Conservation (phyloP, 2,888 invertebrate genomes). For the Agapostemon virescens region DNA sequence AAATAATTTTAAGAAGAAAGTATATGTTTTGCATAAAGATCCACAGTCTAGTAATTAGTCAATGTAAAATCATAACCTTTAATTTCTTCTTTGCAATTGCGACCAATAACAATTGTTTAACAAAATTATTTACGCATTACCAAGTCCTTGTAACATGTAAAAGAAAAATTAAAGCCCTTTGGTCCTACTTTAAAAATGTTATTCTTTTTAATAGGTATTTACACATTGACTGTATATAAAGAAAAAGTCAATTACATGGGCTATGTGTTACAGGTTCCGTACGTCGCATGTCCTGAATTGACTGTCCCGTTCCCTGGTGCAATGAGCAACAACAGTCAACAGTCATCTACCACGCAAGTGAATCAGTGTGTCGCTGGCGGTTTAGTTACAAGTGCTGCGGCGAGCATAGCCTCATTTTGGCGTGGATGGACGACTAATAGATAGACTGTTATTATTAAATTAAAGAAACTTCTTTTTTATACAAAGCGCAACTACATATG, state of each 20-base stretch:
- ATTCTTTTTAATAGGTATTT: too few species aligned
- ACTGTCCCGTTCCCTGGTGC: slow-evolving; percentile 77
- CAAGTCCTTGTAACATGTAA: too few species aligned
- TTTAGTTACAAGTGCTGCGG: slow-evolving; percentile 90
- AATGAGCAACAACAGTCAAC: slow-evolving; percentile 70
- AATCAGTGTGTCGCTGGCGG: slow-evolving; percentile 86
- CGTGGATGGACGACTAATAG: slow-evolving; percentile 86
- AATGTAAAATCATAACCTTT: too few species aligned
- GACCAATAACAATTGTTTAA: too few species aligned
- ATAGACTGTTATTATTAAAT: slow-evolving; percentile 70
- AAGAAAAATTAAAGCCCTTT: too few species aligned
- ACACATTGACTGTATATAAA: too few species aligned
- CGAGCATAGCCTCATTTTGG: slow-evolving; percentile 91
- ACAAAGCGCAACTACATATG: slow-evolving; percentile 37
- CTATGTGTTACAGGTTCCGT: slow-evolving; percentile 80
- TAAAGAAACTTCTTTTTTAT: slow-evolving; percentile 54
- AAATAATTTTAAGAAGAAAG: too few species aligned
- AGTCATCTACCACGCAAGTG: slow-evolving; percentile 77
- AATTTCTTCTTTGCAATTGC: too few species aligned
- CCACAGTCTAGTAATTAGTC: too few species aligned
- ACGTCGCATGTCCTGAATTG: slow-evolving; percentile 82
- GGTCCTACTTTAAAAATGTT: too few species aligned
- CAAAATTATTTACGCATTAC: too few species aligned
- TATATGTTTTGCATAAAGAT: too few species aligned
- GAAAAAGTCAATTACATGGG: slow-evolving; percentile 6